A percentile compares a stretch with the other conserved stretches of the same genome.
These are phyloP conservation scores for Protonemura montana DNA, from an alignment of 2,888 invertebrate genomes.

Conservation along the genomic window DNA sequence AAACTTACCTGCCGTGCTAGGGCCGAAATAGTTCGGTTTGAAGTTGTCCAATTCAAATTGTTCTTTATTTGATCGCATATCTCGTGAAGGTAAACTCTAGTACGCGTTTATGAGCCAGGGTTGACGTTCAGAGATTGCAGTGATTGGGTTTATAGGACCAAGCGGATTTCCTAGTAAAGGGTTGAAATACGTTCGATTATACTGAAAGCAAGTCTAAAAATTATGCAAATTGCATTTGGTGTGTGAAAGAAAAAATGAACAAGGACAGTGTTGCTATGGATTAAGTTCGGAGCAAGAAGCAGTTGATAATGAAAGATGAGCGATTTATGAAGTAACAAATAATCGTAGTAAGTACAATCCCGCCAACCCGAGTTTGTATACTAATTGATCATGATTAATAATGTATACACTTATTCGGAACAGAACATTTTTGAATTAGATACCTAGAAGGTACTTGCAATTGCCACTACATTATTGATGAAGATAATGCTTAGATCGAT, in stretches of 20 bases:
- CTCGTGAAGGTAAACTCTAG: conserved; percentile 39
- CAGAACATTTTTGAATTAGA: not conserved
- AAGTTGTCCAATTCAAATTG: conserved; percentile 47
- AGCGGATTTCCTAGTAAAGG: conserved; percentile 42
- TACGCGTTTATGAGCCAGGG: conserved; percentile 13
- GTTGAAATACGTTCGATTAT: conserved; percentile 14
- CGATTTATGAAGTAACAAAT: too few species aligned
- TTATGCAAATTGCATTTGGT: not conserved
- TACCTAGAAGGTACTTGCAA: conserved; percentile 1
- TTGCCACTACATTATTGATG: conserved; percentile 7
- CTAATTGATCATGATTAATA: not conserved
- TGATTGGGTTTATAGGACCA: conserved; percentile 43
- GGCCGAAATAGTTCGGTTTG: conserved; percentile 45
- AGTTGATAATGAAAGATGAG: not conserved
- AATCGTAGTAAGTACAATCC: not conserved
- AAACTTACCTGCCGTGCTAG: not conserved
- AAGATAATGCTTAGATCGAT: not conserved
- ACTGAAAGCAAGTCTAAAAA: not conserved
- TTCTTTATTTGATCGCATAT: conserved; percentile 45
- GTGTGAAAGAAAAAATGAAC: not conserved
- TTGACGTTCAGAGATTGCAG: conserved; percentile 37
- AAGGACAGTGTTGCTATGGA: not conserved
- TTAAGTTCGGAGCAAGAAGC: not conserved
- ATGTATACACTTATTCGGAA: not conserved
- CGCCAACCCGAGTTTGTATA: not conserved